Conservation (phyloP, 2,113 vertebrate species). For the Eclectus roratus region DNA sequence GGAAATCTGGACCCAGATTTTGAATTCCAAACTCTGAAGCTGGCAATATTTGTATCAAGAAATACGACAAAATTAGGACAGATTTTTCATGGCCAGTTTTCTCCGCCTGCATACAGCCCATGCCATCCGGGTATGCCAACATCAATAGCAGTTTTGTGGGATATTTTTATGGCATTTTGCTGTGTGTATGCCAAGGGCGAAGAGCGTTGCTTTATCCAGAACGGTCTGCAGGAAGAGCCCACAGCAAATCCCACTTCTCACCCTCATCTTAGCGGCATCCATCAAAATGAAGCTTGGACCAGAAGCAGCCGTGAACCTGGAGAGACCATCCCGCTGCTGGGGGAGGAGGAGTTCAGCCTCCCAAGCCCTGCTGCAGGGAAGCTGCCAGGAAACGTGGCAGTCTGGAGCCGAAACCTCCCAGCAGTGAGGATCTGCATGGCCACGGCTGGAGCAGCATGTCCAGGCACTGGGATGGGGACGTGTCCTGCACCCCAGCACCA, state of each 20-base stretch:
- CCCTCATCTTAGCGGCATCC: background rate
- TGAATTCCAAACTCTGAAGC: background rate
- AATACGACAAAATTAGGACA: background rate
- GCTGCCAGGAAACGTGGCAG: constrained; percentile 40
- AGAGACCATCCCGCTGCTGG: background rate
- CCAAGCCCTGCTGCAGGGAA: background rate
- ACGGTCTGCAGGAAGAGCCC: background rate
- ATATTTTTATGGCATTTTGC: background rate
- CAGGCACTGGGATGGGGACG: background rate
- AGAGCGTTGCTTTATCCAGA: background rate
- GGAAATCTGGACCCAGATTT: constrained; percentile 23
- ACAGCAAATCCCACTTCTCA: background rate
- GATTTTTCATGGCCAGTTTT: background rate
- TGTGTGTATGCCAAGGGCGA: accelerated
- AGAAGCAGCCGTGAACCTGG: background rate
- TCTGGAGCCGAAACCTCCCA: background rate
- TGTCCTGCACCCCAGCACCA: background rate
- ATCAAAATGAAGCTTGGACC: background rate
- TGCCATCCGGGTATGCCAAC: background rate
- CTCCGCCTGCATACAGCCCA: background rate
- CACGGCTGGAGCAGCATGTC: background rate
- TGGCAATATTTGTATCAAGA: background rate
- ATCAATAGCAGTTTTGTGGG: background rate
- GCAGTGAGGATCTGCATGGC: background rate
- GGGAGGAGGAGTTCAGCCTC: background rate